phyloP scores from a whole-genome alignment of 2,888 invertebrate genomes.

The Seira sanloemensis region DNA sequence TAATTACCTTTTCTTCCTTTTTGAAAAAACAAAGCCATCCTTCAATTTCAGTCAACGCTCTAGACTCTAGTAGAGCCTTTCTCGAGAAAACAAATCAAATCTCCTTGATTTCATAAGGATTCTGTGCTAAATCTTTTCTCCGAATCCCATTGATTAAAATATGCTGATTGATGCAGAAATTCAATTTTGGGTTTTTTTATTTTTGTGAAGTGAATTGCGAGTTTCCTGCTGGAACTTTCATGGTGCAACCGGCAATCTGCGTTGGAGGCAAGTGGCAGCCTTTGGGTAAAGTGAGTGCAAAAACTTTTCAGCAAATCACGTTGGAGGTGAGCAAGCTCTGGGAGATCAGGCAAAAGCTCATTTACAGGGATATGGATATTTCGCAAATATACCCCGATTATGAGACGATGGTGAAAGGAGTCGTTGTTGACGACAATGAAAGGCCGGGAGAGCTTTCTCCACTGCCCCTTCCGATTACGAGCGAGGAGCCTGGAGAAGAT shows the following conservation, averaged over 20 bases:
- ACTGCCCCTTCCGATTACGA: not conserved
- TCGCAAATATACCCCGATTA: slow-evolving; percentile 59
- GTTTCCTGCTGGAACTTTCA: slow-evolving; percentile 70
- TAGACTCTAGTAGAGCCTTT: no score
- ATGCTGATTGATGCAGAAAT: no score
- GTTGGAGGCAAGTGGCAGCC: slow-evolving; percentile 68
- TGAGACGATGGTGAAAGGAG: slow-evolving; percentile 40
- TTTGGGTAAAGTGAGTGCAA: slow-evolving; percentile 62
- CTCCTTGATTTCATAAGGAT: no score
- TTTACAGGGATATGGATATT: slow-evolving; percentile 65
- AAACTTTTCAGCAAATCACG: slow-evolving; percentile 49
- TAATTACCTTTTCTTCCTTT: no score
- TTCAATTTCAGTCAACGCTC: no score
- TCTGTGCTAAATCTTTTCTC: no score
- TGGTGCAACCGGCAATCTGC: slow-evolving; percentile 71
- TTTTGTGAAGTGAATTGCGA: slow-evolving; percentile 19
- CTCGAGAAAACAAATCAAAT: no score
- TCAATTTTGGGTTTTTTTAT: not conserved
- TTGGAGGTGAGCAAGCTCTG: slow-evolving; percentile 67
- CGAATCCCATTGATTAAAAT: no score
- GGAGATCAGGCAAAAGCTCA: slow-evolving; percentile 59
- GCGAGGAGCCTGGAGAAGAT: slow-evolving; percentile 22
- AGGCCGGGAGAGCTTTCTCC: slow-evolving; percentile 12
- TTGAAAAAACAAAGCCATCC: not conserved
- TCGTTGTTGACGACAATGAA: not conserved